These are phyloP conservation scores for Heteronetta atricapilla DNA, from an alignment of 2,113 vertebrate genomes.

Conservation along the genomic window DNA sequence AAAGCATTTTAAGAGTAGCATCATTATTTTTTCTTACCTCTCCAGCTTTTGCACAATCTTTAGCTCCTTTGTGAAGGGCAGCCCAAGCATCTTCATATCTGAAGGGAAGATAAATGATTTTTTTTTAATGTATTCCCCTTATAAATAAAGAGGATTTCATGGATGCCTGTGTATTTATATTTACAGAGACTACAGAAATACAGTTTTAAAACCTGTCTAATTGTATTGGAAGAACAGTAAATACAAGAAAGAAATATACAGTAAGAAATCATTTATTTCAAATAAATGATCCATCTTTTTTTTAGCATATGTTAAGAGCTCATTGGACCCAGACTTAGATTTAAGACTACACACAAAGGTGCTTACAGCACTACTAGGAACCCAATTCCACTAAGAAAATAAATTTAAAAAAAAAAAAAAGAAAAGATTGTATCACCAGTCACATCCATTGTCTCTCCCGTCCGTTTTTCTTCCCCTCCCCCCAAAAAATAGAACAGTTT, in stretches of 20 bases:
- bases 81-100: slow-evolving; percentile 91
- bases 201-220: neutral
- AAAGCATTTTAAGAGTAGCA: neutral
- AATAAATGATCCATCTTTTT: neutral
- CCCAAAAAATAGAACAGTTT: neutral
- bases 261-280: neutral
- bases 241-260: neutral
- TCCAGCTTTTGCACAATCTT: slow-evolving; percentile 84
- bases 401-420: neutral
- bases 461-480: accelerated
- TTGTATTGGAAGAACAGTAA: neutral
- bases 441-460: too few relatives aligned
- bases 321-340: neutral
- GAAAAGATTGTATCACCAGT: neutral
- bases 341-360: neutral
- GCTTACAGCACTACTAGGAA: neutral
- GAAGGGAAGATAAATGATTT: neutral
- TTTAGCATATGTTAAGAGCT: neutral
- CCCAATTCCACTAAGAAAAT: neutral
- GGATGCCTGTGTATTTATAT: neutral
- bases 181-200: neutral
- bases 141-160: neutral
- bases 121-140: neutral
- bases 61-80: slow-evolving; percentile 84
- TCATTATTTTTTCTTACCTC: slow-evolving; percentile 74